Evolutionary conservation across 2,797 vertebrate genomes (phyloP), one percentile per base, ranked within the genome.

Genomic region (Takifugu rubripes): DNA sequence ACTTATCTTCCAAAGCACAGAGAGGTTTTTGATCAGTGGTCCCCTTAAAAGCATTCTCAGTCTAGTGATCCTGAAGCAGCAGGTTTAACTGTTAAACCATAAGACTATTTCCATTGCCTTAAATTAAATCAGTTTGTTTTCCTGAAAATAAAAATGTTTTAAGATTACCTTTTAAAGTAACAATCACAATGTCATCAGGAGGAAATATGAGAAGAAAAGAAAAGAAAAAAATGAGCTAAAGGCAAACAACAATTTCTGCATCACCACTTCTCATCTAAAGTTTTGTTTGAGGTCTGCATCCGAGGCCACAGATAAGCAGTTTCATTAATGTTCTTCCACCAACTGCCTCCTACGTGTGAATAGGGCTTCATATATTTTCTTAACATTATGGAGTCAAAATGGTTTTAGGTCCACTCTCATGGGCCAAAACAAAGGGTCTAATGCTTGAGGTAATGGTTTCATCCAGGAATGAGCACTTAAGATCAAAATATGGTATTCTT

Each of bases 161-260:
- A 40, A 31, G 50, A 81, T 84, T 69, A 87, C 84, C 83, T 87
- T 79, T 80, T 42, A 55, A 64, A 60, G 48, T 54, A 76, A 78
- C 3, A 48, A 59, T 43, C 4, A 25, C 57, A 33, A 65, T 66
- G 57, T 46, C 2, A 17, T 68, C 45, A 21, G 40, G 26, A 59
- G 68, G 14, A 68, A 52, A 84, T 74, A 85, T 76, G 51, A n/a
- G 55, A 72, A 83, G 74, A 81, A 58, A 79, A 51, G 55, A 31
- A 72, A 50, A 57, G 67, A 17, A 57, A 78, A 57, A 78, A 64
- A n/a, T n/a, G 3, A 45, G 44, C 6, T 15, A n/a, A 16, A n/a
- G 44, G 16, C 7, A 16, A 45, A 45, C 16, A 17, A 45, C 44
- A 45, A 4, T 16, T 25, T 25, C 6, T 17, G 3, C 51, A 4